phyloP scores from a whole-genome alignment of 2,888 invertebrate species.

The Macaria notata region DNA sequence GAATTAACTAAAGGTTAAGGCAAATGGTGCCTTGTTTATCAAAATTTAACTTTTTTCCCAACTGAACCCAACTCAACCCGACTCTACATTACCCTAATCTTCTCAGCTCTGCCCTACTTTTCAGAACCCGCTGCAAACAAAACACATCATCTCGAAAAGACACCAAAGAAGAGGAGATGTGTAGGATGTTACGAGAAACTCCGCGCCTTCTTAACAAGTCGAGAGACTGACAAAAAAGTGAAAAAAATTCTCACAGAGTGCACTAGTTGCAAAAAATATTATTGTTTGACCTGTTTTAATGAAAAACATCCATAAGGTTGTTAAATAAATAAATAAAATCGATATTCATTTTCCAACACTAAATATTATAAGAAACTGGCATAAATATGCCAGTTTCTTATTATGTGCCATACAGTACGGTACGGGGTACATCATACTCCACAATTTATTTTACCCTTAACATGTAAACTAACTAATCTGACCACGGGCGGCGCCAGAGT shows the following conservation, averaged over 20 bases:
- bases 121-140: conserved; percentile 20
- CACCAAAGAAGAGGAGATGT: conserved; percentile 21
- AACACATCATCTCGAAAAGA: conserved; percentile 25
- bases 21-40: too few species aligned
- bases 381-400: too few species aligned
- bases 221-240: conserved; percentile 26
- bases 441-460: too few species aligned
- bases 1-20: too few species aligned
- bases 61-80: conserved; percentile 1
- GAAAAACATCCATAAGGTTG: conserved; percentile 17
- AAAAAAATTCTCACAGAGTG: conserved; percentile 33
- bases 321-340: too few species aligned
- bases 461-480: too few species aligned
- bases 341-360: not conserved
- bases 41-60: too few species aligned
- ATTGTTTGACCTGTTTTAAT: conserved; percentile 36
- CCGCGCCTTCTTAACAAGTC: conserved; percentile 16
- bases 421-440: too few species aligned
- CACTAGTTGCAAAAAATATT: conserved; percentile 34
- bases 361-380: not conserved
- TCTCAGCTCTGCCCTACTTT: conserved; percentile 12
- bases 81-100: conserved; percentile 25
- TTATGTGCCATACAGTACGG: too few species aligned
- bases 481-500: not conserved
- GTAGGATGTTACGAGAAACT: conserved; percentile 22